phyloP scores from a whole-genome alignment of 2,888 invertebrate genomes.

The Tillus elongatus region DNA sequence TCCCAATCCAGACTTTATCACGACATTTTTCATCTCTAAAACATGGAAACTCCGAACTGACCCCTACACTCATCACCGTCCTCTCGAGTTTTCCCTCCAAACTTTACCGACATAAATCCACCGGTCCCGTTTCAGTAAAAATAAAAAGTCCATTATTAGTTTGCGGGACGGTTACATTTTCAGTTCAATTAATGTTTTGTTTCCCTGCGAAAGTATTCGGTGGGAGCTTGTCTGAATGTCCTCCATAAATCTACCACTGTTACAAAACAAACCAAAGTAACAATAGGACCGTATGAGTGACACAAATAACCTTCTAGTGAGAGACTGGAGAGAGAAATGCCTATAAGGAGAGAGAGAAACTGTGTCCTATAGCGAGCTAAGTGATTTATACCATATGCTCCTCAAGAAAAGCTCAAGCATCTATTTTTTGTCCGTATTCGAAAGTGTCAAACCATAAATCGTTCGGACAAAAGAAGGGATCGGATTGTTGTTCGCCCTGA shows the following conservation, averaged over 20 bases:
- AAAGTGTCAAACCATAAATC: constrained; percentile 44
- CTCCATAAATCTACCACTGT: constrained; percentile 38
- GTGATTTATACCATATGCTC: constrained; percentile 42
- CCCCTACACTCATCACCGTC: no score
- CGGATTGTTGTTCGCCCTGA: constrained; percentile 13
- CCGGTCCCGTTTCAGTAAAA: no score
- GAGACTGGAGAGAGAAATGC: constrained; percentile 17
- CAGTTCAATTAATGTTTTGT: constrained; percentile 34
- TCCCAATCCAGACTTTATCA: no score
- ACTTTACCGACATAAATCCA: no score
- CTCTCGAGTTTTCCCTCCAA: no score
- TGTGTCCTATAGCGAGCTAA: constrained; percentile 25
- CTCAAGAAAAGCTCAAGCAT: constrained; percentile 42
- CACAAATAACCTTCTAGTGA: constrained; percentile 36
- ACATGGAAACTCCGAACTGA: no score
- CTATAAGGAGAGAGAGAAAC: constrained; percentile 14
- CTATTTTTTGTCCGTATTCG: constrained; percentile 42
- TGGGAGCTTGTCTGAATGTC: constrained; percentile 25
- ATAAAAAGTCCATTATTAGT: not conserved
- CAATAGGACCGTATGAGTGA: constrained; percentile 40
- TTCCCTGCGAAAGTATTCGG: constrained; percentile 28
- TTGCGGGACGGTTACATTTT: constrained; percentile 26
- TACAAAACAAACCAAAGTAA: constrained; percentile 42
- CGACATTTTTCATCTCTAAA: no score
- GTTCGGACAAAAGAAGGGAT: constrained; percentile 30